Base-by-base conservation (phyloP, 1,140 invertebrate genomes). In the Hylaeus volcanicus region DNA sequence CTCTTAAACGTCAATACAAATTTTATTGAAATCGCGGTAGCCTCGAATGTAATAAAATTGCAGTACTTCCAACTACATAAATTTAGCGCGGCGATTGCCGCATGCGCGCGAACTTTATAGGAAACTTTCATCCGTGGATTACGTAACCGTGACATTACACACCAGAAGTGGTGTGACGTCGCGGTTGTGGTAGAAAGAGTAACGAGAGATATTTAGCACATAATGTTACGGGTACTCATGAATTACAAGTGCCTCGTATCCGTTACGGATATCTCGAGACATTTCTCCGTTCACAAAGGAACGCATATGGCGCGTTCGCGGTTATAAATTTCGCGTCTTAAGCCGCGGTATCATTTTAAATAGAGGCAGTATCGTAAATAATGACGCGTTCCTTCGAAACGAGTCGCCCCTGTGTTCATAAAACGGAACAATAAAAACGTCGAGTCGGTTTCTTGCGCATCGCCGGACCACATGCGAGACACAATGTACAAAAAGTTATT, bases 311-410 rank as follows among this genome's bases (percentile, higher is more conserved):
- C 55, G 55, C 53, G 56, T 51, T 55, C 73, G 64, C 64, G 55
- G 64, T 80, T 75, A 74, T 74, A 80, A 80, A 80, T 80, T 80
- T 75, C 72, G 63, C n/a, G 79, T 75, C 64, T 69, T 75, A 43
- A 80, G 71, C 71, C 71, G 61, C 61, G 71, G 61, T 79, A 79
- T 79, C 71, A 79, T 65, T 73, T 71, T 56, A 79, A 79, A 79
- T 79, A 65, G 77, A 79, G 77, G 77, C 70, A 79, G 45, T 64
- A 37, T 74, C 77, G 77, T 79, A 74, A 79, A 79, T 79, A 79
- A 79, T 79, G 71, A 66, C 77, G 55, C 70, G 48, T 8, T 68
- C 45, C 63, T 74, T 72, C 75, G n/a, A 72, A 78, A 78, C 45
- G 43, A 14, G 65, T 60, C 75, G 55, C 41, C 58, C 26, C 76